Percentiles rank a stretch among this genome's conserved stretches.
Evolutionary conservation across 2,888 invertebrate species (phyloP).

Genomic region (Lottia scabra): DNA sequence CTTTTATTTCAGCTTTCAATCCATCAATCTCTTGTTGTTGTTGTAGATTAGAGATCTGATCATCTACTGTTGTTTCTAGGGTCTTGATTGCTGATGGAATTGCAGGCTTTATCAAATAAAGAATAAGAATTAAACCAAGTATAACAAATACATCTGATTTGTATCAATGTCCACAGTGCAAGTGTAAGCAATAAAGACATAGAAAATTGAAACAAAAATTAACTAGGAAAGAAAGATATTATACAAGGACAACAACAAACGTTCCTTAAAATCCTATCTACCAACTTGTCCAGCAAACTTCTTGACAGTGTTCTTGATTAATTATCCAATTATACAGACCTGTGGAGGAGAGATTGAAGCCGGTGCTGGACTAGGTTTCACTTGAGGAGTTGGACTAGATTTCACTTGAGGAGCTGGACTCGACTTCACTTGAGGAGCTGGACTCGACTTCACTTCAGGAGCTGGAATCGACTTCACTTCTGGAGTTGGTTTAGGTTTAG

Average conservation of each 20-base stretch:
- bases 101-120: not conserved
- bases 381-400: not conserved
- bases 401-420: too few species aligned
- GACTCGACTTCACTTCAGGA: not conserved
- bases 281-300: too few species aligned
- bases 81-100: not conserved
- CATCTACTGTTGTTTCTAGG: conserved; percentile 55
- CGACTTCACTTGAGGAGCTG: not conserved
- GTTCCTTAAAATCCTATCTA: too few species aligned
- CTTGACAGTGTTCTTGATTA: too few species aligned
- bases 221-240: too few species aligned
- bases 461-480: not conserved
- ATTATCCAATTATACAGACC: too few species aligned
- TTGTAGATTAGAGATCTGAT: conserved; percentile 74
- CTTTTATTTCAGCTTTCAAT: conserved; percentile 70
- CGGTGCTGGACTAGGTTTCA: not conserved
- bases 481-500: not conserved
- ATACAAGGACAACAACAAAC: too few species aligned
- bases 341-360: not conserved
- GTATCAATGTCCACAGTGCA: too few species aligned
- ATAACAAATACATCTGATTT: too few species aligned
- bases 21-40: conserved; percentile 74
- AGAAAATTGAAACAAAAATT: too few species aligned
- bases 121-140: too few species aligned
- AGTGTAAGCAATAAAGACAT: too few species aligned